phyloP scores from a whole-genome alignment of 1,140 invertebrate genomes.

The Ceratina calcarata region DNA sequence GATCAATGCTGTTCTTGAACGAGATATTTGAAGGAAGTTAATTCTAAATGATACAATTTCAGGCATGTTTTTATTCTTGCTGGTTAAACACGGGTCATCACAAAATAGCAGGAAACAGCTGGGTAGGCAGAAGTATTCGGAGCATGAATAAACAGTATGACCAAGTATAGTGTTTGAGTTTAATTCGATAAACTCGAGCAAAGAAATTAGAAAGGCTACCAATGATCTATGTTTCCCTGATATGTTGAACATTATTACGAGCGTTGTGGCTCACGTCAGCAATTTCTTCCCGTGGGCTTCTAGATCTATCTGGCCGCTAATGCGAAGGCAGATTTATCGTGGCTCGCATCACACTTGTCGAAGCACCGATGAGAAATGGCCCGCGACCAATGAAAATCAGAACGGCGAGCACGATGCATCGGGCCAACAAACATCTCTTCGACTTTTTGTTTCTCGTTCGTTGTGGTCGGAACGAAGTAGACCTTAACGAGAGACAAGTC shows the following conservation, averaged over 20 bases:
- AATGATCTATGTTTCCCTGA: neutral
- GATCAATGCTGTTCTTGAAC: no score
- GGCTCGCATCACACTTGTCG: slow-evolving; percentile 21
- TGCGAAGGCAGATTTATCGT: slow-evolving; percentile 37
- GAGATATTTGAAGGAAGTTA: no score
- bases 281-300: slow-evolving; percentile 8
- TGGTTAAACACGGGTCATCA: neutral
- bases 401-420: slow-evolving; percentile 8
- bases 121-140: no score
- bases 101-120: neutral
- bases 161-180: neutral
- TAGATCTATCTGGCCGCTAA: slow-evolving; percentile 29
- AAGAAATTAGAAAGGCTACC: neutral
- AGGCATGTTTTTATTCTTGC: no score
- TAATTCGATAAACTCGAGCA: neutral
- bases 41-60: no score
- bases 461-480: neutral
- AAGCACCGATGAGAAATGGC: slow-evolving; percentile 34
- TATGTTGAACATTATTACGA: slow-evolving; percentile 1
- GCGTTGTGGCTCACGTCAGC: neutral
- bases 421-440: neutral
- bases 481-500: slow-evolving; percentile 26
- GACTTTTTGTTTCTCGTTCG: neutral
- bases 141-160: no score
- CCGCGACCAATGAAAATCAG: slow-evolving; percentile 23